phyloP scores from a whole-genome alignment of 1,140 invertebrate species.

The Meloidogyne hapla region DNA sequence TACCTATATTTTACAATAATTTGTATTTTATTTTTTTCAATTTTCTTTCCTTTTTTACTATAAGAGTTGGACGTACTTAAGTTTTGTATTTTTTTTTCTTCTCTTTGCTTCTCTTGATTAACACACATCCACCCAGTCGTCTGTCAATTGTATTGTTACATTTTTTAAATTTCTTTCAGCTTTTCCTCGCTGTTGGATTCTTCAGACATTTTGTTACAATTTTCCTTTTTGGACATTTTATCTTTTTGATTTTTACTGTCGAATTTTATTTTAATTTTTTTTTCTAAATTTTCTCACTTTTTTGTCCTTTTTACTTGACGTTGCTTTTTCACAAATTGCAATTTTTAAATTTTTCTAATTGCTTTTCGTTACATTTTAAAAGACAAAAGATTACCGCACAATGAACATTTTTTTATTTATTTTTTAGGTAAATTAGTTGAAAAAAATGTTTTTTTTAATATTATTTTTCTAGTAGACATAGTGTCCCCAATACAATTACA shows the following conservation, averaged over 20 bases:
- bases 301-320: neutral
- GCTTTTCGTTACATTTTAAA: too few species aligned
- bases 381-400: neutral
- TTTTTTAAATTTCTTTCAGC: too few species aligned
- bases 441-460: neutral
- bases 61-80: neutral
- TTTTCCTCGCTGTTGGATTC: neutral
- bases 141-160: too few species aligned
- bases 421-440: neutral
- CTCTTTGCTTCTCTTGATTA: too few species aligned
- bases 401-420: neutral
- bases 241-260: neutral
- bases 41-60: too few species aligned
- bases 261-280: neutral
- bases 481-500: neutral
- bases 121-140: neutral
- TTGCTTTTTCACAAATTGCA: too few species aligned
- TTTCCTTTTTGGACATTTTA: neutral
- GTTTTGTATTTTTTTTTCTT: neutral
- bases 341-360: neutral
- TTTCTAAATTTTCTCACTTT: neutral
- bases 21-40: neutral
- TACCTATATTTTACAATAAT: neutral
- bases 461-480: neutral
- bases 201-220: neutral